Evolutionary conservation across 1,140 invertebrate genomes (phyloP), one percentile per base, ranked within the genome.

Genomic region (Metopolophium dirhodum): DNA sequence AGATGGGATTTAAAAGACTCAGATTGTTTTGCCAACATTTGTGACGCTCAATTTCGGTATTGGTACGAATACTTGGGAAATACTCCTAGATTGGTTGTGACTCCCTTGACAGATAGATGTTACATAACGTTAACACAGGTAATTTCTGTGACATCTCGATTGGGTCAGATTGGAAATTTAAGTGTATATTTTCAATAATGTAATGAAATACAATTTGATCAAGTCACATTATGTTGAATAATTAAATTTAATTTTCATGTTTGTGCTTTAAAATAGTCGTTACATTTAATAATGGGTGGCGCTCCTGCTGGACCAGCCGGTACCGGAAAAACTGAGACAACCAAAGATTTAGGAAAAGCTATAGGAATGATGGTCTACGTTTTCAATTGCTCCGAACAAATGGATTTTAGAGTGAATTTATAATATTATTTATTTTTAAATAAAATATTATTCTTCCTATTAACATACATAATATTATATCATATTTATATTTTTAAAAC

Each of bases 331-430:
- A 99, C 98, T 1, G 98, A 99, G 95, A 99, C 98, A 0, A 98
- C 98, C 0, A 99, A 99, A 95, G 98, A 99, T 96, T 96, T 99
- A 86, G 98, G 98, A 7, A 96, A 98, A 94, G 98, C 98, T 22
- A 95, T 99, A 0, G 98, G 98, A 47, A 97, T 98, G 94, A 98
- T 99, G 98, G 98, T 99, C 0, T 99, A 99, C 94, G 98, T 99
- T 0, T 99, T 99, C 95, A 99, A 99, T 95, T 99, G 98, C 95
- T 99, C 98, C 0, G 98, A 99, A 95, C 98, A 99, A 96, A 99
- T 99, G 98, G 98, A 99, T 95, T 99, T 99, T 95, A 98, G 98
- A 94, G 95, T 96, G 94, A 94, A 68, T 91, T 37, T 93, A 82
- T 77, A 54, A 41, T 89, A 94, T 54, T 88, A 92, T 93, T 49